Base-by-base conservation (phyloP, 2,888 invertebrate genomes). In the Eudasyphora cyanicolor region DNA sequence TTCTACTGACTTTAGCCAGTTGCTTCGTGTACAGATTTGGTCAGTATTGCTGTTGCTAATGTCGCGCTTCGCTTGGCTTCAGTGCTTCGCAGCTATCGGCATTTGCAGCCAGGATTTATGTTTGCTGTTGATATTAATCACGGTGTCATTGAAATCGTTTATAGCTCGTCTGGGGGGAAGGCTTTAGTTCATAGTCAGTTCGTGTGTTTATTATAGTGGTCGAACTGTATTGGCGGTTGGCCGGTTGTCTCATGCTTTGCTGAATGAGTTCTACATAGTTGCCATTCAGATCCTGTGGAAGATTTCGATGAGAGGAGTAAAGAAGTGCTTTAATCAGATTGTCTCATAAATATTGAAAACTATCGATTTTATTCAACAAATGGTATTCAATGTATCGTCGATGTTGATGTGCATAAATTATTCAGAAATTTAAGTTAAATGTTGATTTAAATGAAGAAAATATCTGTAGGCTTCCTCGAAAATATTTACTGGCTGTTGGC, bases 101-200 rank as follows among this genome's bases (percentile, higher is more conserved):
- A 70, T 79, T 82, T 82, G 73, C 42, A 67, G 74, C 49, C 14
- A 77, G 82, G 82, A 84, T 84, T 82, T 84, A 87, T 88, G 86
- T 86, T 87, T 85, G 87, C 85, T 82, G 84, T 88, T 90, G 89
- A 90, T 90, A 90, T 90, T 90, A 90, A 90, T 90, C 89, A 90
- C 89, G 88, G 90, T 90, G 89, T 90, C 90, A 90, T 89, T 90
- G 89, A 89, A 90, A 90, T 90, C 89, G 89, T 90, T 89, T 90
- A 89, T 84, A 35, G 42, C 67, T 38, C 24, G 67, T 21, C 24
- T 64, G 67, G 67, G 12, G n/a, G n/a, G n/a, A n/a, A n/a, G 17
- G 17, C n/a, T 32, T 62, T 62, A 62, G n/a, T 62, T 62, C 62
- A 32, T 8, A n/a, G 12, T 19, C 38, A 21, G 79, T 77, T 75